These are phyloP conservation scores for Acheta domesticus DNA, from an alignment of 2,888 invertebrate genomes.

Conservation along the genomic window DNA sequence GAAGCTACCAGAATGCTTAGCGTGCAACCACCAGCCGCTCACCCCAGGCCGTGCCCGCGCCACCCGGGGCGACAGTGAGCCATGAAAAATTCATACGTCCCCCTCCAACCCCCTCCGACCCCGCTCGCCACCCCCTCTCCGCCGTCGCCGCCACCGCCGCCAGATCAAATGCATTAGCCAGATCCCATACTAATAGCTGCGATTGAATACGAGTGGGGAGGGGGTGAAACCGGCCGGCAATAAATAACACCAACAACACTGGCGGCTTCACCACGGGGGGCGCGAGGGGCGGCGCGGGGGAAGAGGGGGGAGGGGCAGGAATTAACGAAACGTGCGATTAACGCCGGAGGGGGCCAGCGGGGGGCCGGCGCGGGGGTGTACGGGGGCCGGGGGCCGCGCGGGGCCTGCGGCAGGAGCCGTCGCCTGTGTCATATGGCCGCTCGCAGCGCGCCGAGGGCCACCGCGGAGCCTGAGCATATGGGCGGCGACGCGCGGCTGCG, in stretches of 20 bases:
- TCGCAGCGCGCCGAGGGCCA: background rate
- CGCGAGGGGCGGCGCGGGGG: background rate
- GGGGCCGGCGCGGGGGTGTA: background rate
- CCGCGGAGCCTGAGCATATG: background rate
- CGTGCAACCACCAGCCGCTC: background rate
- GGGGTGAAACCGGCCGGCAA: background rate
- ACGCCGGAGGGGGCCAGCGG: background rate
- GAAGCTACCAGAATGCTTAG: background rate
- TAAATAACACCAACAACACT: background rate
- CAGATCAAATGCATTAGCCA: constrained; percentile 9
- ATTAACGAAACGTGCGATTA: constrained; percentile 18
- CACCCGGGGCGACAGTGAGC: constrained; percentile 9
- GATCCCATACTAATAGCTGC: background rate
- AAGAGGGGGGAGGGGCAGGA: background rate
- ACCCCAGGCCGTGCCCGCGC: background rate
- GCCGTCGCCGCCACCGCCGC: background rate
- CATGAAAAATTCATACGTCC: constrained; percentile 1
- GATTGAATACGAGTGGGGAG: background rate
- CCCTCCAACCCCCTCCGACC: background rate
- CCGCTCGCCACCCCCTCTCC: no score
- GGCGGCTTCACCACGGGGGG: background rate
- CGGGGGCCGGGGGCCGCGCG: background rate
- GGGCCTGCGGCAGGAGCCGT: background rate
- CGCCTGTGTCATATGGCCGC: background rate
- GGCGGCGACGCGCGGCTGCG: background rate